Evolutionary conservation across 2,113 vertebrate species (phyloP).

Genomic region (Nothocercus nigrocapillus): DNA sequence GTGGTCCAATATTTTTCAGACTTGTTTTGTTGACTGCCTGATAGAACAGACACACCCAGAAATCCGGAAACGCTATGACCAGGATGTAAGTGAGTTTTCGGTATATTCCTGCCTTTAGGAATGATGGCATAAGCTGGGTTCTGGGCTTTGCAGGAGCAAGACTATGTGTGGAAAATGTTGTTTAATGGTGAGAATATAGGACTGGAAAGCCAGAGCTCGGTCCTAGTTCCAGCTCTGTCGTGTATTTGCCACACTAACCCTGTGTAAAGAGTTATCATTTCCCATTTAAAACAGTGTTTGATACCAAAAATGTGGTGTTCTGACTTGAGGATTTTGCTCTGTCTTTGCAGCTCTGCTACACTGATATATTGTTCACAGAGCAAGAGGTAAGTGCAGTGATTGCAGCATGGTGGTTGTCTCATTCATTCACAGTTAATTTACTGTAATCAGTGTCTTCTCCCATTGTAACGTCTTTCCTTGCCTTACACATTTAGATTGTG

Average conservation of each 20-base stretch:
- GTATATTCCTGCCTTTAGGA: not conserved
- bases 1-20: constrained; percentile 77
- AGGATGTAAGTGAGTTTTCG: constrained; percentile 85
- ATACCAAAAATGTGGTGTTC: not conserved
- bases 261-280: not conserved
- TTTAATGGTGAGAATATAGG: not conserved
- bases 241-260: not conserved
- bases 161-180: not conserved
- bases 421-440: not conserved
- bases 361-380: constrained; percentile 97
- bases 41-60: constrained; percentile 98
- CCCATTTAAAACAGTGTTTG: not conserved
- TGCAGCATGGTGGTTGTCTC: not conserved
- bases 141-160: rapidly evolving
- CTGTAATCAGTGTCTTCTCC: not conserved
- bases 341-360: constrained; percentile 92
- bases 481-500: not conserved
- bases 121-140: rapidly evolving
- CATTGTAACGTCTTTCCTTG: not conserved
- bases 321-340: not conserved
- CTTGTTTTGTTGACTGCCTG: constrained; percentile 97
- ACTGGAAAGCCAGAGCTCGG: not conserved
- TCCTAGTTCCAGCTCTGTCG: not conserved
- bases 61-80: constrained; percentile 94
- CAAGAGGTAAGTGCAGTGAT: constrained; percentile 88